Conservation (phyloP, 2,113 vertebrate genomes). For the Stegastes partitus region DNA sequence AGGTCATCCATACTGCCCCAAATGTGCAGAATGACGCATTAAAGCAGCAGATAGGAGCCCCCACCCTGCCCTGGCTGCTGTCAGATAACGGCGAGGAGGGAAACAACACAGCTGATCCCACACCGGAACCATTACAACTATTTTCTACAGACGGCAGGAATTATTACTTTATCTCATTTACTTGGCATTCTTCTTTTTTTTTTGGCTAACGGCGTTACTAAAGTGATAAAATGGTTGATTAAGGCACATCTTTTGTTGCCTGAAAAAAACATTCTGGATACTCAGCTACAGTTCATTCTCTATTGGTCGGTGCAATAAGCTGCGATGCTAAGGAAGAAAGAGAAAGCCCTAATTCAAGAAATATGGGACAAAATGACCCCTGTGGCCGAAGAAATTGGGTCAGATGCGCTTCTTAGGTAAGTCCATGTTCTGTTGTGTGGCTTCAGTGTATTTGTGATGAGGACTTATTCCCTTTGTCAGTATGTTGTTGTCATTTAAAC, state of each 20-base stretch:
- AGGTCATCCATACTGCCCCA: not conserved
- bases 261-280: conserved; percentile 15
- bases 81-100: conserved; percentile 60
- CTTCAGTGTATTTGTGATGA: not conserved
- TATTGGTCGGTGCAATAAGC: not conserved
- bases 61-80: conserved; percentile 63
- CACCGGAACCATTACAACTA: not conserved
- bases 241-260: not conserved
- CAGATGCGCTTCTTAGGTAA: conserved; percentile 84
- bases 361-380: conserved; percentile 76
- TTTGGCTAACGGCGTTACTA: not conserved
- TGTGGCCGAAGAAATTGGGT: conserved; percentile 80
- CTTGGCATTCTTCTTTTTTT: not conserved
- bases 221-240: conserved; percentile 61
- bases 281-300: not conserved
- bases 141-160: conserved; percentile 13
- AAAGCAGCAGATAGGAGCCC: conserved; percentile 53
- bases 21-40: conserved; percentile 24
- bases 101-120: conserved; percentile 21
- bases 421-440: not conserved
- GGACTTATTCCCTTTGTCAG: not conserved
- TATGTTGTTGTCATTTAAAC: not conserved
- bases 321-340: conserved; percentile 79
- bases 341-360: conserved; percentile 77
- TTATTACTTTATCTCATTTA: not conserved